Evolutionary conservation across 1,140 invertebrate species (phyloP).

Genomic region (Ephestia elutella): DNA sequence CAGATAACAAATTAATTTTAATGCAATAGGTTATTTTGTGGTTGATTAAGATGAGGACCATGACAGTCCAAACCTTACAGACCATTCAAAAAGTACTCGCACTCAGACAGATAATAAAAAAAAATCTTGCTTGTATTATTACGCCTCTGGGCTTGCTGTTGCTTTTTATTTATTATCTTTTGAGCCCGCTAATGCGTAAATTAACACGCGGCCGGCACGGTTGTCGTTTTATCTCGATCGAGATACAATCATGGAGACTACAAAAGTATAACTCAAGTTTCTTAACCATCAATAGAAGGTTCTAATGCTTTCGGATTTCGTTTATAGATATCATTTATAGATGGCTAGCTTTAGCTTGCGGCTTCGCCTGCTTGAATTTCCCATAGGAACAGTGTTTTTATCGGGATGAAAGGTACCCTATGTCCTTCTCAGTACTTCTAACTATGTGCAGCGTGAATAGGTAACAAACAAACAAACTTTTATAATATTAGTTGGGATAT

Average conservation of each 20-base stretch:
- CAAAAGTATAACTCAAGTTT: background rate
- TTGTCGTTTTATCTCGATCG: slow-evolving; percentile 15
- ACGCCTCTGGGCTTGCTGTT: background rate
- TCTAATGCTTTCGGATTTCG: too few species aligned
- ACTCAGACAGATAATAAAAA: background rate
- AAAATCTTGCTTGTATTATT: background rate
- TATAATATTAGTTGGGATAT: too few species aligned
- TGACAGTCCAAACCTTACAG: background rate
- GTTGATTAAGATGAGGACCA: background rate
- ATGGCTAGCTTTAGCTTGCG: too few species aligned
- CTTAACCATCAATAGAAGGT: background rate
- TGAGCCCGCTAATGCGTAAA: slow-evolving; percentile 18
- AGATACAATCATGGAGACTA: background rate
- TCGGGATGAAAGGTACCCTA: too few species aligned
- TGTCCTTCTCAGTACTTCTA: too few species aligned
- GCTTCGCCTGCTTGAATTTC: too few species aligned
- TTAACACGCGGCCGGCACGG: slow-evolving; percentile 20
- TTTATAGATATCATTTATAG: too few species aligned
- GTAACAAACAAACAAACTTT: too few species aligned
- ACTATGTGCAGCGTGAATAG: too few species aligned
- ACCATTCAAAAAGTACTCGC: background rate
- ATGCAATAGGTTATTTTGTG: too few species aligned
- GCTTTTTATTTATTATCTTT: background rate
- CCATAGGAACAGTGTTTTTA: too few species aligned
- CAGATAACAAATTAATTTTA: too few species aligned